phyloP scores from a whole-genome alignment of 1,140 invertebrate genomes.

The Ladona fulva region DNA sequence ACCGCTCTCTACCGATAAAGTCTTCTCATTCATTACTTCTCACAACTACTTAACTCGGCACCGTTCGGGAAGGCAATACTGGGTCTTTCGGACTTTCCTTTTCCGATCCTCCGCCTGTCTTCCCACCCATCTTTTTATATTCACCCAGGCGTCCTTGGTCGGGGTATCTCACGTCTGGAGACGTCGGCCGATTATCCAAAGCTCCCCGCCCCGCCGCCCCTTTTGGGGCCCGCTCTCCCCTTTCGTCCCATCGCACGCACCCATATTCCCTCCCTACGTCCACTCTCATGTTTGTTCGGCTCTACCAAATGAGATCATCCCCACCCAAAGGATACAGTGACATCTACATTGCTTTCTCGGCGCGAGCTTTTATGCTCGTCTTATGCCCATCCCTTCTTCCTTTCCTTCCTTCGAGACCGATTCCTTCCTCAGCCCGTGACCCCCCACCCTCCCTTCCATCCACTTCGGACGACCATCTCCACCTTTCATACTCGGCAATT shows the following conservation, averaged over 20 bases:
- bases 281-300: background rate
- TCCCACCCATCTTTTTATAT: background rate
- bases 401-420: too few relatives aligned
- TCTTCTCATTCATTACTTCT: too few relatives aligned
- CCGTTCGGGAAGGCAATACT: too few relatives aligned
- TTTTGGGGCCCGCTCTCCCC: background rate
- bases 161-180: background rate
- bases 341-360: too few relatives aligned
- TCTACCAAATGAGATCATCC: too few relatives aligned
- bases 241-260: background rate
- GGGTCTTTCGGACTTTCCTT: background rate
- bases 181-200: constrained; percentile 1
- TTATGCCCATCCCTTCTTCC: too few relatives aligned
- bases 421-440: too few relatives aligned
- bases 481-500: background rate
- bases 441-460: background rate
- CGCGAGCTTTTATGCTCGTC: too few relatives aligned
- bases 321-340: too few relatives aligned
- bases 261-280: background rate
- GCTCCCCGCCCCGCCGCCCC: background rate
- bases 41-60: too few relatives aligned
- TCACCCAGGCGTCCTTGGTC: background rate
- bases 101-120: background rate
- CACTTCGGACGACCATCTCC: background rate
- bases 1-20: too few relatives aligned